Percentiles rank a stretch among this genome's conserved stretches.
phyloP scores from a whole-genome alignment of 1,140 invertebrate species.

The Dendroctonus valens region DNA sequence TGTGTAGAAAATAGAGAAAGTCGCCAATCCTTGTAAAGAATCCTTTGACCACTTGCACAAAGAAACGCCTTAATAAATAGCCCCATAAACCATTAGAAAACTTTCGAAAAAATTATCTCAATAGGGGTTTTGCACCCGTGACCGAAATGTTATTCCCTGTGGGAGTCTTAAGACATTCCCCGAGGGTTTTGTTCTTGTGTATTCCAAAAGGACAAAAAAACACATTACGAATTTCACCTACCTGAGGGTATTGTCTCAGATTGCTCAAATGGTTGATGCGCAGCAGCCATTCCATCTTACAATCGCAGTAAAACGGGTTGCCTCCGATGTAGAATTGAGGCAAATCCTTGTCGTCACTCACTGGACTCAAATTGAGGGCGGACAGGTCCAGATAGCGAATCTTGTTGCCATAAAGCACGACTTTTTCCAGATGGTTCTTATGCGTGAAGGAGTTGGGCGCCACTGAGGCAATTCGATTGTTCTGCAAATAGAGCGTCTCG shows the following conservation, averaged over 20 bases:
- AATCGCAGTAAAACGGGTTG: constrained; percentile 81
- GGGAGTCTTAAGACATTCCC: too few relatives aligned
- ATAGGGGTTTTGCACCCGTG: too few relatives aligned
- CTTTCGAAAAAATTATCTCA: too few relatives aligned
- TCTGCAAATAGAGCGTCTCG: constrained; percentile 72
- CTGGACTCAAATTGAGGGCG: constrained; percentile 65
- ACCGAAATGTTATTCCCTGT: too few relatives aligned
- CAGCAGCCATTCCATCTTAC: constrained; percentile 83
- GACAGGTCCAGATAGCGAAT: constrained; percentile 70
- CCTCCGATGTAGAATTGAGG: constrained; percentile 77
- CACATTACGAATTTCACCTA: too few relatives aligned
- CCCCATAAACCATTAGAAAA: too few relatives aligned
- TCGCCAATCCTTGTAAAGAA: too few relatives aligned
- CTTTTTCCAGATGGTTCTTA: constrained; percentile 67
- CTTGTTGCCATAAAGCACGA: constrained; percentile 74
- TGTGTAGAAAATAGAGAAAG: too few relatives aligned
- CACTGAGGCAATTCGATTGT: constrained; percentile 70
- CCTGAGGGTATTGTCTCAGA: constrained; percentile 70
- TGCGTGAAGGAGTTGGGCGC: constrained; percentile 71
- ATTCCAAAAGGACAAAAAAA: too few relatives aligned
- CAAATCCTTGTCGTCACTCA: constrained; percentile 63
- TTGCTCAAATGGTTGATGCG: constrained; percentile 69
- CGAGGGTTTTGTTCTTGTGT: too few relatives aligned
- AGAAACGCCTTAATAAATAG: too few relatives aligned
- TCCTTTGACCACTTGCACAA: too few relatives aligned